Base-by-base conservation (phyloP, 2,113 vertebrate genomes). In the Entomyzon cyanotis region DNA sequence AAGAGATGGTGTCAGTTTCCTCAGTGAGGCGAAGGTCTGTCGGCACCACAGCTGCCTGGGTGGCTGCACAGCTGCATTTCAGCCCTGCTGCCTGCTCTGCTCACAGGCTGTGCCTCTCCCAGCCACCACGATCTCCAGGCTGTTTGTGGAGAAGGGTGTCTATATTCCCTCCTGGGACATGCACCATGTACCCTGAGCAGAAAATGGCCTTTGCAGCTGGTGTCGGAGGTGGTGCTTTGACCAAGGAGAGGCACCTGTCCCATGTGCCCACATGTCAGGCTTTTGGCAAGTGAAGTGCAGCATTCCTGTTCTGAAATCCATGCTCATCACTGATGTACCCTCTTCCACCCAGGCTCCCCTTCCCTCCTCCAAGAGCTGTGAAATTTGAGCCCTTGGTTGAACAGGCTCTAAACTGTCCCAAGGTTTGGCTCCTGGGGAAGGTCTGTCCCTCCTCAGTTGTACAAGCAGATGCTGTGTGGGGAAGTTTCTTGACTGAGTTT, bases 121-220 rank as follows among this genome's bases (percentile, higher is more conserved):
- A 20, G 33, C 58, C 31, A 22, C 6, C 47, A 2, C 21, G 9
- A 22, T 14, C 33, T 52, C 49, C 0, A 0, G 10, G 0, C 1
- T 11, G 33, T 28, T 27, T 39, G 2, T 5, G 75, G 44, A 83
- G 83, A 20, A 24, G 6, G 0, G 7, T 42, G 15, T 58, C 24
- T 21, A 3, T 8, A 2, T 13, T n/a, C 30, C 21, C 31, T 56
- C 37, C 4, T 23, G 31, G 21, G 16, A 17, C 15, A 2, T 2
- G 42, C 30, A 7, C 15, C 8, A 2, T 0, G 4, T n/a, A 21
- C 23, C 18, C 65, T 7, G 35, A 21, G 28, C 18, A 42, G 82
- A 46, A 89, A 67, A 33, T 5, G 16, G 5, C 18, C 44, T 37
- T 39, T 56, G 7, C 2, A 5, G 4, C 44, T 3, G 5, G 41